Percentiles rank a stretch among this genome's conserved stretches.
phyloP scores from a whole-genome alignment of 2,113 vertebrate species.

The Pangasianodon gigas region DNA sequence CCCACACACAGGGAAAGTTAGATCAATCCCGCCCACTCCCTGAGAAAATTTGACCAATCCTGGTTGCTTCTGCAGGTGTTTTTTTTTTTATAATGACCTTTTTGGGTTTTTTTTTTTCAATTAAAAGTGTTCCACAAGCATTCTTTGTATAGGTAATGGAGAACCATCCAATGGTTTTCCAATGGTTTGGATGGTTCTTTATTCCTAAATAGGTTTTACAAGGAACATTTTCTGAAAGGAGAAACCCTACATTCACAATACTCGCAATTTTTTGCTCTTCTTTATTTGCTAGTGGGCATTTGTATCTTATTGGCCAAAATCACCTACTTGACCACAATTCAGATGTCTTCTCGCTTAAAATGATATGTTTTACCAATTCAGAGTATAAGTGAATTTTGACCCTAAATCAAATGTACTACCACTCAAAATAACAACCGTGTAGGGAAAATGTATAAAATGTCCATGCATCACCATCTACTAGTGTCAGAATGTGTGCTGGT shows the following conservation, averaged over 20 bases:
- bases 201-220: background rate
- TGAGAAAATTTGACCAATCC: background rate
- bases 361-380: background rate
- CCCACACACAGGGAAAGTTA: background rate
- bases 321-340: background rate
- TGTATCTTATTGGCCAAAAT: background rate
- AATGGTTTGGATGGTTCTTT: background rate
- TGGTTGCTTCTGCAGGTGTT: background rate
- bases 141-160: background rate
- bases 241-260: background rate
- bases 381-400: background rate
- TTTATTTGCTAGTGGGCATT: background rate
- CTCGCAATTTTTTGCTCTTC: background rate
- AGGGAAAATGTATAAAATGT: background rate
- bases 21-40: background rate
- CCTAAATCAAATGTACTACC: background rate
- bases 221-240: background rate
- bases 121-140: background rate
- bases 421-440: background rate
- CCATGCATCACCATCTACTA: background rate
- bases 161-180: background rate
- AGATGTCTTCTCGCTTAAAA: background rate
- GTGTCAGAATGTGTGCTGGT: conserved; percentile 14
- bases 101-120: background rate
- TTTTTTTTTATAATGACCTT: background rate